Percentiles rank a stretch among this genome's conserved stretches.
Conservation (phyloP, 2,888 invertebrate genomes). For the Mechanitis mazaeus region DNA sequence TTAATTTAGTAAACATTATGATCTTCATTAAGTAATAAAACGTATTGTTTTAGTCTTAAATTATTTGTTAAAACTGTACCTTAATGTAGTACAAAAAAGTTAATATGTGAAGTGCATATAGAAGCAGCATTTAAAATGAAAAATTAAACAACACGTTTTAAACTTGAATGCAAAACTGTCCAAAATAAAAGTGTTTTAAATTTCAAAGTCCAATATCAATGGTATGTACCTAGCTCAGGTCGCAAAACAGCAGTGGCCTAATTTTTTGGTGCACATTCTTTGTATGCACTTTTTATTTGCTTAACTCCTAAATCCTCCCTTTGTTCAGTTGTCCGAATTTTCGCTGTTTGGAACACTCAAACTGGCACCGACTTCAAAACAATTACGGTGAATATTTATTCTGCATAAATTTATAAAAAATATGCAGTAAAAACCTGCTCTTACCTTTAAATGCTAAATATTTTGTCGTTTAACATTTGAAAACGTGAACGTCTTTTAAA, state of each 20-base stretch:
- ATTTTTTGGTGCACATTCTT: constrained; percentile 19
- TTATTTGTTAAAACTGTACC: no score
- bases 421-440: neutral
- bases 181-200: constrained; percentile 10
- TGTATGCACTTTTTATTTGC: constrained; percentile 22
- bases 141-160: no score
- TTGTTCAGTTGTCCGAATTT: constrained; percentile 17
- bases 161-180: neutral
- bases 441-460: neutral
- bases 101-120: no score
- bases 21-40: no score
- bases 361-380: constrained; percentile 13
- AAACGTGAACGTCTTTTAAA: no score
- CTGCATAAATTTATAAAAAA: constrained; percentile 9
- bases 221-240: constrained; percentile 6
- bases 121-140: no score
- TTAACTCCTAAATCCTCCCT: constrained; percentile 16
- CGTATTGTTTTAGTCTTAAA: no score
- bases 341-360: constrained; percentile 14
- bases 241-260: constrained; percentile 19
- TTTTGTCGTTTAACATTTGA: no score
- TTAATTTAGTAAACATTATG: no score
- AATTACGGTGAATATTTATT: constrained; percentile 12
- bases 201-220: constrained; percentile 6
- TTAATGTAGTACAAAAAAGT: no score